Percentiles rank a stretch among this genome's conserved stretches.
These are phyloP conservation scores for Selenia dentaria DNA, from an alignment of 2,888 invertebrate genomes.

Conservation along the genomic window DNA sequence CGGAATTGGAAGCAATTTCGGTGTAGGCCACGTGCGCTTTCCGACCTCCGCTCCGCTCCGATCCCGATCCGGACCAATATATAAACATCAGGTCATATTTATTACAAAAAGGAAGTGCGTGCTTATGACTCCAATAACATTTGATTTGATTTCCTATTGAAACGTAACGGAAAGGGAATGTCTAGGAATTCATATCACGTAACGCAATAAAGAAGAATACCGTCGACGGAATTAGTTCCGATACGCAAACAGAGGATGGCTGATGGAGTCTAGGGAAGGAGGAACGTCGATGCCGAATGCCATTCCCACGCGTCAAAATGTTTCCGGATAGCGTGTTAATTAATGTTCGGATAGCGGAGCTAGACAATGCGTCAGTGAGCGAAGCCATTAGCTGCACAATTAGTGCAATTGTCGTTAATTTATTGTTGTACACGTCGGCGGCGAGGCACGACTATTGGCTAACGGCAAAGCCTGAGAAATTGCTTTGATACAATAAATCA, in stretches of 20 bases:
- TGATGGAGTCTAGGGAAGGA: slow-evolving; percentile 26
- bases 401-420: slow-evolving; percentile 82
- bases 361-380: slow-evolving; percentile 74
- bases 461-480: slow-evolving; percentile 30
- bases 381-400: slow-evolving; percentile 77
- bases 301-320: slow-evolving; percentile 65
- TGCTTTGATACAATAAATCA: slow-evolving; percentile 30
- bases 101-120: slow-evolving; percentile 45
- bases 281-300: slow-evolving; percentile 44
- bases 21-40: slow-evolving; percentile 56
- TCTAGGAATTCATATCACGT: slow-evolving; percentile 61
- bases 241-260: slow-evolving; percentile 39
- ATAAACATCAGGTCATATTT: slow-evolving; percentile 50
- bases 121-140: slow-evolving; percentile 49
- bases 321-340: slow-evolving; percentile 63
- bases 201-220: slow-evolving; percentile 59
- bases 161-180: slow-evolving; percentile 28
- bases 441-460: slow-evolving; percentile 35
- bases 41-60: slow-evolving; percentile 18
- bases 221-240: slow-evolving; percentile 40
- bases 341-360: slow-evolving; percentile 61
- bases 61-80: slow-evolving; percentile 25
- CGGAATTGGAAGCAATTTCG: slow-evolving; percentile 71
- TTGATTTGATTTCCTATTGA: slow-evolving; percentile 55
- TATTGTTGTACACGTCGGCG: slow-evolving; percentile 65